Evolutionary conservation across 1,140 invertebrate species (phyloP), one percentile per base, ranked within the genome.

Genomic region (Anoplolepis gracilipes): DNA sequence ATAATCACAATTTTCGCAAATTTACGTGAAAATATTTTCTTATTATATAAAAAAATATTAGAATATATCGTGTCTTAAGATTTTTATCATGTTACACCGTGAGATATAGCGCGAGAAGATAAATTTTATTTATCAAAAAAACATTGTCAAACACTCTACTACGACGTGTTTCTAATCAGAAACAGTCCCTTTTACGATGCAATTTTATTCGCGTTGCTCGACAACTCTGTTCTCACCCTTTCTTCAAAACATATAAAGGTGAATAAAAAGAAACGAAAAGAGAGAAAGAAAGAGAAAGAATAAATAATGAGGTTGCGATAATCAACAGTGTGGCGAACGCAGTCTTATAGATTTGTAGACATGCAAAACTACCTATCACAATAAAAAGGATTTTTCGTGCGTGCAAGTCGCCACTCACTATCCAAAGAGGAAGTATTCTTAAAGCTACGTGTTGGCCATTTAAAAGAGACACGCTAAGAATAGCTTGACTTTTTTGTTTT

Each of bases 301-400:
- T 70, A 81, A 81, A 67, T 81, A 70, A 81, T 30, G 53, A 53
- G 22, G 11, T 49, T 13, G 78, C 36, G 65, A 72, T 81, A 81
- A 81, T 81, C 78, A 78, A 36, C 53, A 39, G 22, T 16, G 36
- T 36, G 25, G 30, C 11, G 36, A 70, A 81, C 28, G 36, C 49
- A 49, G 61, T 72, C 49, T 30, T 25, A 11, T 70, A 55, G 30
- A 13, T 46, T 79, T 55, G 49, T 57, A 72, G 78, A 70, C 78
- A 81, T 81, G 78, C 78, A 81, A n/a, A n/a, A 81, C 46, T 55
- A 13, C 64, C 53, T 57, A 28, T 46, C 36, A 13, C 78, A 81
- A 72, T 81, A 81, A 81, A 72, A 81, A 70, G 65, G 64, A 81
- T 81, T 81, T 81, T 70, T 70, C 78, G 49, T 81, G 78, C 78